These are phyloP conservation scores for Rhorus exstirpatorius DNA, from an alignment of 2,888 invertebrate genomes.

Conservation along the genomic window DNA sequence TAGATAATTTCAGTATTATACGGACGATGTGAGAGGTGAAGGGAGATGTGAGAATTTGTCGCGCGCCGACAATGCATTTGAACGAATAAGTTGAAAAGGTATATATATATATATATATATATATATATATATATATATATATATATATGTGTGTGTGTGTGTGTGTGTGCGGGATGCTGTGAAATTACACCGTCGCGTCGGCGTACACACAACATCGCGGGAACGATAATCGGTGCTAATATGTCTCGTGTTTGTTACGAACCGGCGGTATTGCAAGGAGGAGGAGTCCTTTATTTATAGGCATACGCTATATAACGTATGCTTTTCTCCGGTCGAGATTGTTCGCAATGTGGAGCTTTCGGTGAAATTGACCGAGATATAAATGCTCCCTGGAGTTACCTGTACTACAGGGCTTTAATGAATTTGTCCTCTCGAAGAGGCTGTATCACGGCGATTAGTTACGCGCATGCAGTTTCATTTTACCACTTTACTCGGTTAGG, in stretches of 20 bases:
- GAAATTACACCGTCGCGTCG: conserved; percentile 55
- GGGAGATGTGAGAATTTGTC: conserved; percentile 72
- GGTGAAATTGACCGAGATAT: conserved; percentile 29
- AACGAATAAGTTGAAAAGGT: conserved; percentile 47
- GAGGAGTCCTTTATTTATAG: conserved; percentile 71
- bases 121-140: too few relatives aligned
- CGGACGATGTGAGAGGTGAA: conserved; percentile 15
- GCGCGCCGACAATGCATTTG: conserved; percentile 51
- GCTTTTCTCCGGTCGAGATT: conserved; percentile 35
- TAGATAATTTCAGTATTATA: conserved; percentile 80
- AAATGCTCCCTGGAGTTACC: not conserved
- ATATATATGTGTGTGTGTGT: too few relatives aligned
- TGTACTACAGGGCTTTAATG: not conserved
- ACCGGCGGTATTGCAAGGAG: not conserved
- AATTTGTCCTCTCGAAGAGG: not conserved
- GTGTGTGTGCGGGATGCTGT: conserved; percentile 45
- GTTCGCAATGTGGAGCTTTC: not conserved
- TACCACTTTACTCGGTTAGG: conserved; percentile 6
- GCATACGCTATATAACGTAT: conserved; percentile 23
- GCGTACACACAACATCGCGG: conserved; percentile 32
- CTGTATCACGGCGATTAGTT: conserved; percentile 6
- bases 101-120: too few relatives aligned
- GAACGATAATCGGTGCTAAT: conserved; percentile 75
- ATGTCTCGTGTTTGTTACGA: conserved; percentile 65
- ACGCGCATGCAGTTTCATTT: conserved; percentile 1